Evolutionary conservation across 2,113 vertebrate genomes (phyloP), one percentile per base, ranked within the genome.

Genomic region (Aphyosemion australe): DNA sequence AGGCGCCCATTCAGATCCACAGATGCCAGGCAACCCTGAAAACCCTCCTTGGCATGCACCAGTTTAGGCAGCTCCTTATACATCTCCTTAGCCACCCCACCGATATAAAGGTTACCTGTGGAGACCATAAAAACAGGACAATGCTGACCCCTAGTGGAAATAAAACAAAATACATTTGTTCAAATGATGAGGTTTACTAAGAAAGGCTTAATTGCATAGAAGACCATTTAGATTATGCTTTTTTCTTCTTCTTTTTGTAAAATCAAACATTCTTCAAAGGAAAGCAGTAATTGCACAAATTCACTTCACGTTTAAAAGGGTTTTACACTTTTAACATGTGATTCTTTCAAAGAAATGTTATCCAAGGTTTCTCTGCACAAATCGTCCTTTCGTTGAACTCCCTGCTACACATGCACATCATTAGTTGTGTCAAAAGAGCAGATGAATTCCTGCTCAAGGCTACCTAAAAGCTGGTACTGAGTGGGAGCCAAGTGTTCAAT

Each of bases 41-140:
- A 99, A 3, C 97, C 97, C 74, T 98, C 96, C 72, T 96, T 98
- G 61, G 97, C 95, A 0, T 97, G 95, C 20, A 99, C 96, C n/a
- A 99, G 91, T 82, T 97, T 98, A 10, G 97, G 97, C 72, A 99
- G 91, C 31, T 97, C 95, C 80, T 96, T 97, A 82, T 92, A 98
- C 84, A 94, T 95, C 72, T 97, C 96, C 90, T 97, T 97, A 19
- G 96, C 93, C 78, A 99, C 95, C 57, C 97, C 97, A 76, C 96
- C 97, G 53, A 99, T 91, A 47, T 94, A 99, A 52, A 99, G 90
- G 83, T 98, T 94, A 85, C 96, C 97, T 99, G 91, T 43, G 55
- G 1, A 59, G 78, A 37, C 74, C 16, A 2, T 19, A 83, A 0
- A 45, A 55, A 61, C 26, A 19, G 31, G 69, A 61, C 76, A 82